Base-by-base conservation (phyloP, 1,140 invertebrate species). In the Myzus persicae region DNA sequence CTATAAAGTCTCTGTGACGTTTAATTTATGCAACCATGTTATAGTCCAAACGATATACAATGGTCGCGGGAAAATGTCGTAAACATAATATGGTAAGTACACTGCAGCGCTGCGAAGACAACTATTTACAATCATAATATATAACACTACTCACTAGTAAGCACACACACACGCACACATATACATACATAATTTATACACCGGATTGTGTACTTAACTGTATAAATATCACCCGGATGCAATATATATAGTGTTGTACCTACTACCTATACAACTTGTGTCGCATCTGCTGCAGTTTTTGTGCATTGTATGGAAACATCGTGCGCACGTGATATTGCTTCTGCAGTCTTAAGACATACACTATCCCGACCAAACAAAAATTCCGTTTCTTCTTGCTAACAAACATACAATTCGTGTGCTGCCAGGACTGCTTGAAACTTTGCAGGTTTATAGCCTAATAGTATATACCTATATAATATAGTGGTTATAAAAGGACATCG, bases 51-150 rank as follows among this genome's bases (percentile, higher is more conserved):
- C 14, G 59, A 76, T 76, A n/a, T n/a, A 76, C 59, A n/a, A 76
- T 76, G n/a, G 31, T 76, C 14, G 59, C n/a, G 31, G 59, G 7
- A 76, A 76, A 76, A 76, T 31, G 31, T 76, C 59, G 59, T 76
- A 76, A 76, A 76, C 59, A 76, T n/a, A 18, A n/a, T 67, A 76
- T 76, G 31, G 59, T 67, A 67, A 67, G 59, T 67, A 76, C 59
- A 67, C 31, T 76, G 22, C 14, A 76, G 31, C 59, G 59, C n/a
- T 76, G n/a, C 14, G n/a, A 76, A 76, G 14, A 76, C 31, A 76
- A 76, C 59, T 76, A 76, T 76, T n/a, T 76, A 76, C 59, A n/a
- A n/a, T n/a, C n/a, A 76, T 76, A 76, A 76, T 76, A 76, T 76
- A 76, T 76, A 76, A 76, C 81, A 24, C 36, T 36, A 36, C 36